These are phyloP conservation scores for Timandra comae DNA, from an alignment of 2,888 invertebrate species.

Conservation along the genomic window DNA sequence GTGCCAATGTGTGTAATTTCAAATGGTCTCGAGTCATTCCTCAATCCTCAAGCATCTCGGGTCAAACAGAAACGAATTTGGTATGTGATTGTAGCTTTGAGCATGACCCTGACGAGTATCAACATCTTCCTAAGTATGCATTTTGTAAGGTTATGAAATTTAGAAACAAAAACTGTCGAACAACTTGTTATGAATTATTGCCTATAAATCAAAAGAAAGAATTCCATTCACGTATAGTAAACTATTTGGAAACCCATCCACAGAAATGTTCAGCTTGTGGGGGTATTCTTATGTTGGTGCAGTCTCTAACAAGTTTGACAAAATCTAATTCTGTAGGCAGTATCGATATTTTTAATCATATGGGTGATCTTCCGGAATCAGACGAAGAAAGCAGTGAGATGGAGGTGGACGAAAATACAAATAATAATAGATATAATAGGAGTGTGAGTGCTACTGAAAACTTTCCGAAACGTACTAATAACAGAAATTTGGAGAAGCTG, in stretches of 20 bases:
- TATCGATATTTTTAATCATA: too few species aligned
- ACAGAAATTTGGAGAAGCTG: too few species aligned
- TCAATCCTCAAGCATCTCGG: constrained; percentile 17
- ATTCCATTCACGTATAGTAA: constrained; percentile 70
- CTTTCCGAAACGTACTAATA: too few species aligned
- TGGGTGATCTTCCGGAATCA: too few species aligned
- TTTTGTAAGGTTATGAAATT: constrained; percentile 77
- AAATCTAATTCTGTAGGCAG: constrained; percentile 7
- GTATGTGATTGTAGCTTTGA: constrained; percentile 58
- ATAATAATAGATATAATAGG: too few species aligned
- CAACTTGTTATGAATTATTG: constrained; percentile 72
- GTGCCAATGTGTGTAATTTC: constrained; percentile 60
- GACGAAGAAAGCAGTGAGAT: constrained; percentile 2
- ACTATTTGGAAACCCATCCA: constrained; percentile 65
- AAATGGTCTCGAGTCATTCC: too few species aligned
- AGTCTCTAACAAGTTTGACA: constrained; percentile 29
- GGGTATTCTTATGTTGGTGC: constrained; percentile 51
- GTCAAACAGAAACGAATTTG: constrained; percentile 25
- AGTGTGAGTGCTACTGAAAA: too few species aligned
- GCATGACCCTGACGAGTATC: constrained; percentile 41
- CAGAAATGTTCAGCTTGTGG: constrained; percentile 72
- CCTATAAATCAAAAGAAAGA: constrained; percentile 74
- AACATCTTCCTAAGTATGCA: constrained; percentile 69
- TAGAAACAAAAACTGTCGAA: constrained; percentile 64
- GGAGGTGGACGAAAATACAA: too few species aligned